A percentile compares a stretch with the other conserved stretches of the same genome.
These are phyloP conservation scores for Eubasilissa splendida DNA, from an alignment of 2,888 invertebrate genomes.

Conservation along the genomic window DNA sequence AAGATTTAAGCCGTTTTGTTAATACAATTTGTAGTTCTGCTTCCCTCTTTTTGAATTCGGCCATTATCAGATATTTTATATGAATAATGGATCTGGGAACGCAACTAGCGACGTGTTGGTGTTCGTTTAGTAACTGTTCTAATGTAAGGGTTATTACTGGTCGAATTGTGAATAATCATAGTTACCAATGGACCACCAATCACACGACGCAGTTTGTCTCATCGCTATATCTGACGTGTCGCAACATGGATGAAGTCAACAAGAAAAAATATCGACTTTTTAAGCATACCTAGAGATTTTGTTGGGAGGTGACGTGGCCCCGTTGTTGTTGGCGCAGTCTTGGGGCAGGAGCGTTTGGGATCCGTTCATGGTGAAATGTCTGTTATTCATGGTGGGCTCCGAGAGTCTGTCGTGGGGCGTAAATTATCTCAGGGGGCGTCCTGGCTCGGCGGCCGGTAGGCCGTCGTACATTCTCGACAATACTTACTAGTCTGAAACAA, in stretches of 20 bases:
- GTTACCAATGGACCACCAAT: too few relatives aligned
- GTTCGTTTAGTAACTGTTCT: too few relatives aligned
- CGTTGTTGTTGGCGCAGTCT: conserved; percentile 56
- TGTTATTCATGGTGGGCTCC: conserved; percentile 7
- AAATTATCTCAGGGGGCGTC: background rate
- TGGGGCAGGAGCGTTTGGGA: conserved; percentile 46
- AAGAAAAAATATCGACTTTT: background rate
- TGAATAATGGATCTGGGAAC: too few relatives aligned
- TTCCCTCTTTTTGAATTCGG: too few relatives aligned
- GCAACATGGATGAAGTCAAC: background rate
- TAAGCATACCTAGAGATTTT: conserved; percentile 33
- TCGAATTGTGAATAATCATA: too few relatives aligned
- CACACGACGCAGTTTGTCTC: too few relatives aligned
- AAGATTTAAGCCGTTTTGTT: too few relatives aligned
- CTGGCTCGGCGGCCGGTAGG: background rate
- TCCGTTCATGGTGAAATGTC: conserved; percentile 51
- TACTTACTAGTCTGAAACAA: background rate
- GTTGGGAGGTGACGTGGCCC: conserved; percentile 34
- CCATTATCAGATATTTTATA: too few relatives aligned
- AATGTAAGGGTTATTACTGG: too few relatives aligned
- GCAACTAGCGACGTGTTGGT: too few relatives aligned
- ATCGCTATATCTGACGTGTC: too few relatives aligned
- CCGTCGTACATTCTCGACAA: background rate
- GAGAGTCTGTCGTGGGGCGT: background rate
- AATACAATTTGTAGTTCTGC: too few relatives aligned